phyloP scores from a whole-genome alignment of 2,888 invertebrate genomes.

The Rhamnusium bicolor region DNA sequence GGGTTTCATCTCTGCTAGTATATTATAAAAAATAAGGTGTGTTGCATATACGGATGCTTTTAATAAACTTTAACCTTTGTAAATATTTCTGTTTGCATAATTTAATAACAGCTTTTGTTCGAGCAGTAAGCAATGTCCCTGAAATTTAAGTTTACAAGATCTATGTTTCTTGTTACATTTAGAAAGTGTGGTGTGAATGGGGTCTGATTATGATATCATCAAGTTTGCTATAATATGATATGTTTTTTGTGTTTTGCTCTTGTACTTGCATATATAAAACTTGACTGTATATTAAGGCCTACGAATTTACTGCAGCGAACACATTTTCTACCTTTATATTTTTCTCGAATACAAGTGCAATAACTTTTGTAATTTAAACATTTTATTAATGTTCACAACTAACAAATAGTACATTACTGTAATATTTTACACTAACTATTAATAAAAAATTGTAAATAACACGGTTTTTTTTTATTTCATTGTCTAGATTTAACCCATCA shows the following conservation, averaged over 20 bases:
- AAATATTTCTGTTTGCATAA: too few relatives aligned
- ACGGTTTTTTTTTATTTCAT: too few relatives aligned
- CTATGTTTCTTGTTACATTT: too few relatives aligned
- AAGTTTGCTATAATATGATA: background rate
- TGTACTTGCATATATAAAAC: background rate
- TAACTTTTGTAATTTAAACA: slow-evolving; percentile 27
- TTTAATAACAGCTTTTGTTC: too few relatives aligned
- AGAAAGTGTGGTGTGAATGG: background rate
- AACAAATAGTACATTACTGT: slow-evolving; percentile 23
- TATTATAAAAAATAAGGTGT: too few relatives aligned
- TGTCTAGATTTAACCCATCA: too few relatives aligned
- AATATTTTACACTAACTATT: slow-evolving; percentile 37
- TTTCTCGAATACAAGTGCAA: slow-evolving; percentile 13
- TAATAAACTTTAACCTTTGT: too few relatives aligned
- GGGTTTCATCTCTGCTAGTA: too few relatives aligned
- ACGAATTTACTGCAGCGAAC: slow-evolving; percentile 41
- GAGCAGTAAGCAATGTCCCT: too few relatives aligned
- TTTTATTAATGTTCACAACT: slow-evolving; percentile 22
- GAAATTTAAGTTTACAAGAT: too few relatives aligned
- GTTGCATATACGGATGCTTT: too few relatives aligned
- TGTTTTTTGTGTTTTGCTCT: background rate
- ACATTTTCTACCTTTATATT: slow-evolving; percentile 41
- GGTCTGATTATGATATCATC: background rate
- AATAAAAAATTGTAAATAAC: slow-evolving; percentile 29
- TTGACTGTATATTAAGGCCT: slow-evolving; percentile 30